These are phyloP conservation scores for Hyperoplus immaculatus DNA, from an alignment of 2,797 vertebrate genomes.

Conservation along the genomic window DNA sequence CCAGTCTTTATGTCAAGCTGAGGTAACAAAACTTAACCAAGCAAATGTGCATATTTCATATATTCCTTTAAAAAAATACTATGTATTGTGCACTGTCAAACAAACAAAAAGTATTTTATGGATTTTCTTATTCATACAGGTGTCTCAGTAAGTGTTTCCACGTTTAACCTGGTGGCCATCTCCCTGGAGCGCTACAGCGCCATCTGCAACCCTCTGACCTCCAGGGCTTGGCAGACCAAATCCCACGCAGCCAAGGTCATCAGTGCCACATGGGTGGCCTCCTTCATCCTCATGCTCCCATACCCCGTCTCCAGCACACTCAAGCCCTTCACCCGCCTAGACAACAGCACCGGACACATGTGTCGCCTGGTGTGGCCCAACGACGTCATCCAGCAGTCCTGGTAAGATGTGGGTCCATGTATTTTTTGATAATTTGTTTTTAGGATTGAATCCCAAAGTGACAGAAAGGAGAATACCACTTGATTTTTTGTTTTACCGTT, in stretches of 20 bases:
- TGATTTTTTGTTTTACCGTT: no score
- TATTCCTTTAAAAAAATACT: background rate
- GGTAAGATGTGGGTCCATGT: conserved; percentile 84
- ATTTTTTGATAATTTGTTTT: no score
- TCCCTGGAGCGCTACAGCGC: conserved; percentile 97
- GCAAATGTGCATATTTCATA: background rate
- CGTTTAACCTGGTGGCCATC: conserved; percentile 97
- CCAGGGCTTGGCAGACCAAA: conserved; percentile 97
- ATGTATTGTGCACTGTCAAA: no score
- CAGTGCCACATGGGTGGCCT: conserved; percentile 92
- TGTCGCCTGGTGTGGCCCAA: conserved; percentile 94
- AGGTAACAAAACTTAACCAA: background rate
- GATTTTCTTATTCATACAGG: conserved; percentile 77
- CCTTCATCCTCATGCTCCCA: conserved; percentile 94
- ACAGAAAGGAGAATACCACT: no score
- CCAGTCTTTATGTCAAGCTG: background rate
- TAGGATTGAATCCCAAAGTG: no score
- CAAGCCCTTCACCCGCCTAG: conserved; percentile 90
- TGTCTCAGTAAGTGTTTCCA: conserved; percentile 95
- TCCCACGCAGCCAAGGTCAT: conserved; percentile 97
- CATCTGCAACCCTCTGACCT: conserved; percentile 96
- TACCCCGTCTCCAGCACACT: conserved; percentile 95
- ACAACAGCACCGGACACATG: conserved; percentile 96
- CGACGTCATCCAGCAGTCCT: conserved; percentile 91
- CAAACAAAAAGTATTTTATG: background rate